phyloP scores from a whole-genome alignment of 1,140 invertebrate genomes.

The Apis laboriosa region DNA sequence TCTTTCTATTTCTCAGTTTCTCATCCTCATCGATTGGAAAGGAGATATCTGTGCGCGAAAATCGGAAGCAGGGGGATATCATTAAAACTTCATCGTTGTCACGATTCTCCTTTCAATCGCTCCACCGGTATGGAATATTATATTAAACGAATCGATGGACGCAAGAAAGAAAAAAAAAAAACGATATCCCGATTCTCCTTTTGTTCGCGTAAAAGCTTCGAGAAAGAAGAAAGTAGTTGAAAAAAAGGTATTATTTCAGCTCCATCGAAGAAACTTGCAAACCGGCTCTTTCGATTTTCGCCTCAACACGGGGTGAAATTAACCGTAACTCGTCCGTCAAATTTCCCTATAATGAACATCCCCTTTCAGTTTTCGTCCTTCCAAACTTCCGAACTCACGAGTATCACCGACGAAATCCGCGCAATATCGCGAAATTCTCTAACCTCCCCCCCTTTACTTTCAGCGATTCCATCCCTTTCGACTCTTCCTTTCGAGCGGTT shows the following conservation, averaged over 20 bases:
- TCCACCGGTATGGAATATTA: constrained; percentile 27
- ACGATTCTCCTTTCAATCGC: constrained; percentile 40
- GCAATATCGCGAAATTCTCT: not conserved
- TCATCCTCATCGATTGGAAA: not conserved
- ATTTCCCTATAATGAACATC: too few relatives aligned
- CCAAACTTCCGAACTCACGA: too few relatives aligned
- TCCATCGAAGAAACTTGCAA: too few relatives aligned
- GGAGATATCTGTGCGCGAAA: not conserved
- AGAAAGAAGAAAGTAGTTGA: too few relatives aligned
- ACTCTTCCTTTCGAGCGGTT: constrained; percentile 26
- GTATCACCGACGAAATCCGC: too few relatives aligned
- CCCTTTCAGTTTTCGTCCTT: too few relatives aligned
- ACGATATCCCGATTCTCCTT: constrained; percentile 11
- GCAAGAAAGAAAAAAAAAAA: not conserved
- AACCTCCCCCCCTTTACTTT: too few relatives aligned
- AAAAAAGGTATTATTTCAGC: too few relatives aligned
- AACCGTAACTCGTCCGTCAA: too few relatives aligned
- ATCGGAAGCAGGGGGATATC: constrained; percentile 13
- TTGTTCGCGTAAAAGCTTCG: constrained; percentile 25
- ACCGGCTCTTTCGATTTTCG: too few relatives aligned
- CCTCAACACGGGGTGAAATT: too few relatives aligned
- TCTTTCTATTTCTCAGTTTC: not conserved
- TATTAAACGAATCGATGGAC: constrained; percentile 39
- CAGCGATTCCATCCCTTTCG: not conserved
- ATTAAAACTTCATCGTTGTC: constrained; percentile 42